Evolutionary conservation across 1,140 invertebrate genomes (phyloP).

Genomic region (Nebria ingens): DNA sequence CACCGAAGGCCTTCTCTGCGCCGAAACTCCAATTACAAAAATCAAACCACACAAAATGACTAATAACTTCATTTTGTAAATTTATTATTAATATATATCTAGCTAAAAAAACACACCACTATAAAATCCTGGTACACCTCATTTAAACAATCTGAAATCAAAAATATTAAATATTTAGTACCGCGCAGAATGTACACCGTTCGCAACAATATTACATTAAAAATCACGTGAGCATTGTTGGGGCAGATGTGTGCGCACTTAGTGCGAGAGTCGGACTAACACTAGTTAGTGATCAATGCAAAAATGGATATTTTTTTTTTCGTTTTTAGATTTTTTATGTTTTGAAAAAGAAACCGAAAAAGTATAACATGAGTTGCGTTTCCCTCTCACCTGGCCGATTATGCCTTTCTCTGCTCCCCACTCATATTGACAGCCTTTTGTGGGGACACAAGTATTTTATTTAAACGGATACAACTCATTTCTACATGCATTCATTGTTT

Average conservation of each 20-base stretch:
- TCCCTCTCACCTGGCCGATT: not conserved
- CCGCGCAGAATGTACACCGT: too few species aligned
- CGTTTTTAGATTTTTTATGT: too few species aligned
- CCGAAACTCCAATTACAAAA: constrained; percentile 1
- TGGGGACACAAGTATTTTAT: too few species aligned
- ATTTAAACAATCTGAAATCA: not conserved
- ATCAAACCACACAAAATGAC: not conserved
- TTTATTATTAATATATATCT: not conserved
- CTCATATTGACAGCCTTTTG: too few species aligned
- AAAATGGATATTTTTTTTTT: not conserved
- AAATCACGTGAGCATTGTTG: too few species aligned
- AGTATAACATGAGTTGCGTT: constrained; percentile 1
- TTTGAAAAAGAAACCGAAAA: not conserved
- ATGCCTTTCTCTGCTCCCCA: not conserved
- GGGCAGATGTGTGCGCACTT: not conserved
- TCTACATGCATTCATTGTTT: too few species aligned
- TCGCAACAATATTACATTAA: too few species aligned
- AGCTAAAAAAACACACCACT: not conserved
- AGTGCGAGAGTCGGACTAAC: not conserved
- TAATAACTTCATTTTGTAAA: not conserved
- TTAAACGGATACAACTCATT: too few species aligned
- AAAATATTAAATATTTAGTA: not conserved
- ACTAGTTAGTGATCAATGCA: not conserved
- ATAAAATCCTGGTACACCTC: not conserved
- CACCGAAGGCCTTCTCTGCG: not conserved